Conservation (phyloP, 2,888 invertebrate genomes). For the Dynastes grantii region DNA sequence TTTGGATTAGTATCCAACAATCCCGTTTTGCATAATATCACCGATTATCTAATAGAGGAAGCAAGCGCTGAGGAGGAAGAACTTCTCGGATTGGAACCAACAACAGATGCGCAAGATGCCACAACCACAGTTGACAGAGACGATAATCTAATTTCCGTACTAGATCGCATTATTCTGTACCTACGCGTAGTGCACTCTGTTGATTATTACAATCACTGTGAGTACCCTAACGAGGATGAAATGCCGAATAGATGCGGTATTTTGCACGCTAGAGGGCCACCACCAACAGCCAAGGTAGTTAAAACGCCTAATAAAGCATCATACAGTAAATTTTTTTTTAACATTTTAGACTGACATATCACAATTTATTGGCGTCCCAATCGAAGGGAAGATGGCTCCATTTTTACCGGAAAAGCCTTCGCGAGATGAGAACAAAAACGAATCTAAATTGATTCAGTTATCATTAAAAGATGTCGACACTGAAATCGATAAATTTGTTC, state of each 20-base stretch:
- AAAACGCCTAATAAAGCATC: neutral
- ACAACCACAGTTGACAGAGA: constrained; percentile 79
- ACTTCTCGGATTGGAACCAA: constrained; percentile 80
- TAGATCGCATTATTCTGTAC: constrained; percentile 90
- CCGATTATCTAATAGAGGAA: constrained; percentile 98
- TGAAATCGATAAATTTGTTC: constrained; percentile 95
- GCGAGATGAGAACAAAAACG: constrained; percentile 79
- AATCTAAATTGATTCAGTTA: constrained; percentile 66
- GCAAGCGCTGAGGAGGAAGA: constrained; percentile 99
- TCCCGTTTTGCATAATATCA: constrained; percentile 96
- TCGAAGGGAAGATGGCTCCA: constrained; percentile 93
- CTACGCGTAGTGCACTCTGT: constrained; percentile 97
- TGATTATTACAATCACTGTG: constrained; percentile 99
- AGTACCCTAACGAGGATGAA: constrained; percentile 99
- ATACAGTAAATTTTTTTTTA: constrained; percentile 43
- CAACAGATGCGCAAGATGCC: constrained; percentile 69
- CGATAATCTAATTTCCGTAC: constrained; percentile 80
- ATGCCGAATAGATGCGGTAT: constrained; percentile 99
- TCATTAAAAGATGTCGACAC: constrained; percentile 73
- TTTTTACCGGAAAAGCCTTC: constrained; percentile 87
- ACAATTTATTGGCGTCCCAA: constrained; percentile 83
- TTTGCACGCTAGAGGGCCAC: constrained; percentile 94
- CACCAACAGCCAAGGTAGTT: constrained; percentile 88
- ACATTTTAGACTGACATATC: constrained; percentile 77
- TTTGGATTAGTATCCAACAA: constrained; percentile 88